Evolutionary conservation across 2,888 invertebrate species (phyloP).

Genomic region (Scaptodrosophila latifasciaeformis): DNA sequence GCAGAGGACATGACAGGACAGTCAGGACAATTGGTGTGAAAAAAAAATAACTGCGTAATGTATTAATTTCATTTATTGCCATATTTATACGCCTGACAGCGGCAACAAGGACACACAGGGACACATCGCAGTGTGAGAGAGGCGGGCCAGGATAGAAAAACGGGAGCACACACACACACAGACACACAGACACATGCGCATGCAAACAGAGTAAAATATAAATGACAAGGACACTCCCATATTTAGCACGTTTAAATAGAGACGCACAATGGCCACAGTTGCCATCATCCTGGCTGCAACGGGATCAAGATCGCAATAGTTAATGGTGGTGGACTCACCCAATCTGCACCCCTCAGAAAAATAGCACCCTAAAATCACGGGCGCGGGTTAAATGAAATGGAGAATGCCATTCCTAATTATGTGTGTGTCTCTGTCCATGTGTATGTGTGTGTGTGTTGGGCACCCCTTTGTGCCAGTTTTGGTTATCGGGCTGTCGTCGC

Average conservation of each 20-base stretch:
- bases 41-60: conserved; percentile 38
- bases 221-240: conserved; percentile 74
- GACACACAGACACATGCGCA: too few relatives aligned
- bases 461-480: conserved; percentile 58
- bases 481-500: conserved; percentile 65
- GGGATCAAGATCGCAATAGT: conserved; percentile 10
- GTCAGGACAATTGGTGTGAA: too few relatives aligned
- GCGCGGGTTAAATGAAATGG: conserved; percentile 71
- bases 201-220: conserved; percentile 64
- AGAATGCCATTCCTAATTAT: conserved; percentile 71
- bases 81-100: conserved; percentile 58
- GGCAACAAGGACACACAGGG: background rate
- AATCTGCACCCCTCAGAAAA: conserved; percentile 1
- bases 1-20: too few relatives aligned
- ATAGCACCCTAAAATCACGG: conserved; percentile 54
- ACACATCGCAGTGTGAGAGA: conserved; percentile 3
- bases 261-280: conserved; percentile 59
- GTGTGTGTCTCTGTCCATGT: conserved; percentile 15
- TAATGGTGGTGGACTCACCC: conserved; percentile 31
- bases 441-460: conserved; percentile 23
- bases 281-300: conserved; percentile 29
- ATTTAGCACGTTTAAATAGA: conserved; percentile 71
- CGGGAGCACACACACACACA: conserved; percentile 32
- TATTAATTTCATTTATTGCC: conserved; percentile 71
- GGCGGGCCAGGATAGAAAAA: conserved; percentile 8